phyloP scores from a whole-genome alignment of 1,140 invertebrate genomes.

The Drosophila jambulina region DNA sequence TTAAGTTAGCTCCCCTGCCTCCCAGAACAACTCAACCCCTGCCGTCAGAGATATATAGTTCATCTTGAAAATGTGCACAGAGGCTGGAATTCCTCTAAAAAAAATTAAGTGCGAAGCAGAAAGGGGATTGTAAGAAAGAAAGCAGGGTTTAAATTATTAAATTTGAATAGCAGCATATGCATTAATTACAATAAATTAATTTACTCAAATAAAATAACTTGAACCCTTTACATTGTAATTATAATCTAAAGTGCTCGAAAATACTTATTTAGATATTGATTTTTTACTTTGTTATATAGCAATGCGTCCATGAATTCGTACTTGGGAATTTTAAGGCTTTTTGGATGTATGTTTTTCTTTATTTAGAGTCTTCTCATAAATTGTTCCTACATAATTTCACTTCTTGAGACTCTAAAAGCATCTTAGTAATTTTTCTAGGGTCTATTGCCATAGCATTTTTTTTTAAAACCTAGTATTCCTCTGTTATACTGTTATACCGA shows the following conservation, averaged over 20 bases:
- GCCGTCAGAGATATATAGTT: constrained; percentile 6
- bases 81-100: constrained; percentile 11
- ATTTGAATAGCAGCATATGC: neutral
- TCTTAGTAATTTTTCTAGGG: neutral
- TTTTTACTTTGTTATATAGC: neutral
- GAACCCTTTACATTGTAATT: neutral
- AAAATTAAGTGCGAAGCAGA: neutral
- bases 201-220: no score
- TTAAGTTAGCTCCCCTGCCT: neutral
- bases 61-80: constrained; percentile 4
- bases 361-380: no score
- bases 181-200: no score
- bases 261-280: neutral
- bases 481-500: neutral
- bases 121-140: neutral
- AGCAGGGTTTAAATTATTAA: no score
- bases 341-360: neutral
- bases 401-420: neutral
- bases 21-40: neutral
- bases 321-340: neutral
- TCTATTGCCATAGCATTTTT: neutral
- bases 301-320: neutral
- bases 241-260: neutral
- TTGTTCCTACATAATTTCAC: no score
- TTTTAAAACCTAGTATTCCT: neutral